Evolutionary conservation across 2,797 vertebrate genomes (phyloP), one percentile per base, ranked within the genome.

Genomic region (Centropyge bicolor): DNA sequence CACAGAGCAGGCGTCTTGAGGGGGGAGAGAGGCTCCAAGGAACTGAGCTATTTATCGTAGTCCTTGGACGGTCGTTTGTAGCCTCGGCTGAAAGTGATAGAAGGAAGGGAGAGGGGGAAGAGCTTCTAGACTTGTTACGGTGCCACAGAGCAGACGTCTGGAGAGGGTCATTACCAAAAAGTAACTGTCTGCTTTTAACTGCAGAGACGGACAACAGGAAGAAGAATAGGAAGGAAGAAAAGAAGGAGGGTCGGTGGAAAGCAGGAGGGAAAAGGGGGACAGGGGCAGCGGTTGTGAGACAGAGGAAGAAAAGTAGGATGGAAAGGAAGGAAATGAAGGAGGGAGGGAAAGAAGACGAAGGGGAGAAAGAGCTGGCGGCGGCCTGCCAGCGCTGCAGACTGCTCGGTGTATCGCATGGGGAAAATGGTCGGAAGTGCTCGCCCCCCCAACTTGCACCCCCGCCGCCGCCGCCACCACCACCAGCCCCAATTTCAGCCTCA

Each of bases 391-490:
- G 70, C 89, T 88, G 87, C 86, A 94, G 92, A 93, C 91, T 93
- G 85, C 84, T 74, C 65, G 83, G 82, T 89, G 91, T 86, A 89
- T 89, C 86, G 87, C 88, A 91, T 82, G 78, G 87, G 89, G 92
- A 90, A 91, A 91, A 92, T 85, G 91, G 91, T 93, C 93, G 91
- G 93, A 94, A 93, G 93, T 93, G 88, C 89, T 87, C 82, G 69
- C 89, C 88, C 89, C 27, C 91, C 87, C 82, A 89, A 86, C 88
- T 86, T 59, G 79, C 78, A 79, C 84, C 84, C 89, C 84, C 80
- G 13, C 76, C 76, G 40, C 84, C 80, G 13, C 76, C 76, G 40
- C 67, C 69, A 41, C 76, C 63, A 31, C 82, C 87, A 84, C 86
- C 52, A 65, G 63, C 85, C 90, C 90, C 90, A 87, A 85, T 94